Evolutionary conservation across 64 coral and sea anemone species (phyloP).

Genomic region (Orbicella faveolata): DNA sequence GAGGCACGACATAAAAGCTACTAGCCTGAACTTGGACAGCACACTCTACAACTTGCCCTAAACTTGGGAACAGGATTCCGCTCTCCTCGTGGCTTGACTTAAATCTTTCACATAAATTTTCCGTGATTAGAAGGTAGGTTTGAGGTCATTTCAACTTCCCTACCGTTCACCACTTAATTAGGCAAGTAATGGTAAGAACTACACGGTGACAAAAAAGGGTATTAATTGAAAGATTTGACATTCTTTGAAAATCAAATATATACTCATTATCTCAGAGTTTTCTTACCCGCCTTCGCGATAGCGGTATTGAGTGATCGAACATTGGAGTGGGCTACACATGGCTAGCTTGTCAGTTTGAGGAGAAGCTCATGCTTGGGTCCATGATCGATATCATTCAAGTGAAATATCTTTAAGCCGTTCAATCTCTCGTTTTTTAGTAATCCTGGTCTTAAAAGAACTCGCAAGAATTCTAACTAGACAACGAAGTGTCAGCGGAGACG

Average conservation of each 20-base stretch:
- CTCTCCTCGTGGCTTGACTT: too few species aligned
- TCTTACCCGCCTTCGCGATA: neutral
- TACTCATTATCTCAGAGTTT: neutral
- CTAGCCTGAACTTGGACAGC: neutral
- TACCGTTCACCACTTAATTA: neutral
- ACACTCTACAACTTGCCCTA: neutral
- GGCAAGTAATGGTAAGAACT: neutral
- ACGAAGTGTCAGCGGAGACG: constrained; percentile 1
- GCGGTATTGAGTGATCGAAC: constrained; percentile 18
- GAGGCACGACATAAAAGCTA: neutral
- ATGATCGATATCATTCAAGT: neutral
- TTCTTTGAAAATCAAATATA: neutral
- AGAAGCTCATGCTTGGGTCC: neutral
- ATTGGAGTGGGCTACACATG: neutral
- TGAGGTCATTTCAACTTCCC: neutral
- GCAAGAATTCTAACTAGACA: neutral
- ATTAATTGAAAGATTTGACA: neutral
- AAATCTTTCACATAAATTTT: neutral
- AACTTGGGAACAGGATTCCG: too few species aligned
- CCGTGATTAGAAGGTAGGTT: neutral
- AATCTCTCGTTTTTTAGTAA: neutral
- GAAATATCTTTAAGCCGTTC: neutral
- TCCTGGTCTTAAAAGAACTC: neutral
- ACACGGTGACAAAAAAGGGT: constrained; percentile 1
- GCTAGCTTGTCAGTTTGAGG: neutral